These are phyloP conservation scores for Ceyx erithaca DNA, from an alignment of 2,797 vertebrate genomes.

Conservation along the genomic window DNA sequence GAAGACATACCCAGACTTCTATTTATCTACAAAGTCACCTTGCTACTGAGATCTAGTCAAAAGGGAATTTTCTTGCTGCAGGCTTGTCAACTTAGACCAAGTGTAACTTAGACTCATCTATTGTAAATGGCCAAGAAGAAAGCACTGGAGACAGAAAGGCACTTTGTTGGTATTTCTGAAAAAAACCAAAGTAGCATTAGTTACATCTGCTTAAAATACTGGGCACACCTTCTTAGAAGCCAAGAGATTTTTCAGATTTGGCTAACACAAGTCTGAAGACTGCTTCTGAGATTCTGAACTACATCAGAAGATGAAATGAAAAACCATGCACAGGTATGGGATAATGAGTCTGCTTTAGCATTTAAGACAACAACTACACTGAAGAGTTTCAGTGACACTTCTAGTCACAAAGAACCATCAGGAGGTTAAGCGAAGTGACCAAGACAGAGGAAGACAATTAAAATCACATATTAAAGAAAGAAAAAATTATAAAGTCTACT, in stretches of 20 bases:
- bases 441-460: not conserved
- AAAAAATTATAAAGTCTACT: not conserved
- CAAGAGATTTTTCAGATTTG: not conserved
- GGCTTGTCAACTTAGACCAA: not conserved
- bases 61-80: not conserved
- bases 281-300: not conserved
- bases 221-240: not conserved
- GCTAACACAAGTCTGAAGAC: not conserved
- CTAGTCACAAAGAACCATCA: not conserved
- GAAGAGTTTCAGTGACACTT: not conserved
- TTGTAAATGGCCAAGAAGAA: not conserved
- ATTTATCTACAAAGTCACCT: not conserved
- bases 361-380: not conserved
- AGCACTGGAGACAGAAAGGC: not conserved
- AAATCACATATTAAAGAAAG: not conserved
- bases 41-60: not conserved
- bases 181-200: not conserved
- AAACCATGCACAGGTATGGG: not conserved
- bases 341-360: not conserved
- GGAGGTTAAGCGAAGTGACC: not conserved
- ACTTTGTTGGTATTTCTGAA: not conserved
- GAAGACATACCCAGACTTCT: not conserved
- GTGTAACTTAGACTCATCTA: not conserved
- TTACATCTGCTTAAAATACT: not conserved
- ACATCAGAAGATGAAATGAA: not conserved